Base-by-base conservation (phyloP, 2,113 vertebrate genomes). In the Equus przewalskii region DNA sequence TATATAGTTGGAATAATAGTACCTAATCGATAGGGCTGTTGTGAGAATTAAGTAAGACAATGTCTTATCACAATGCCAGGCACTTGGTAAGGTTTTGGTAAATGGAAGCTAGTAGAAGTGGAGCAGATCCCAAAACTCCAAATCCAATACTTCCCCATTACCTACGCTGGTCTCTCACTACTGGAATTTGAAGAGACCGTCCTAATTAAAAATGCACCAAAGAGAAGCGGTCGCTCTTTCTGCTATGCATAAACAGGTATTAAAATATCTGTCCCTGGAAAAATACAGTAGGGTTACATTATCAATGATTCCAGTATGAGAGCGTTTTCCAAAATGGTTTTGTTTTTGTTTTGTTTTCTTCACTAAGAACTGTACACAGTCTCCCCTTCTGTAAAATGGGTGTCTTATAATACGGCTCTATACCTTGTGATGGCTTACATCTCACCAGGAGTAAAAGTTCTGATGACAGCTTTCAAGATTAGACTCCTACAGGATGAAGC, bases 201-300 rank as follows among this genome's bases (percentile, higher is more conserved):
- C 41, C 64, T 44, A 78, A 95, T 65, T 81, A 83, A 90, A 87
- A 97, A 30, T 49, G 14, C 19, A 82, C 7, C 54, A 81, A 80
- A 70, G 6, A 49, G 46, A 6, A 62, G n/a, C 22, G 11, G 3
- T 56, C 28, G 30, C 12, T 46, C 36, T 58, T 60, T 87, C 22
- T 62, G 22, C 64, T 16, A 69, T 33, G 41, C 21, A 30, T 67
- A 24, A 86, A 26, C 7, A 87, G 26, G 22, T 46, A 92, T 72
- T 56, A 92, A 89, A 81, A 41, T 7, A n/a, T 72, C 21, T 54
- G 11, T 78, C 60, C 60, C 28, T 78, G 58, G 21, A 65, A 95
- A 93, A 90, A 76, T 18, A 56, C 14, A 95, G 49, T 15, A 41
- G 8, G 28, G 88, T 73, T 73, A 51, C 24, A 64, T 56, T 65